A percentile compares a stretch with the other conserved stretches of the same genome.
phyloP scores from a whole-genome alignment of 2,888 invertebrate genomes.

The Caenorhabditis sp. region DNA sequence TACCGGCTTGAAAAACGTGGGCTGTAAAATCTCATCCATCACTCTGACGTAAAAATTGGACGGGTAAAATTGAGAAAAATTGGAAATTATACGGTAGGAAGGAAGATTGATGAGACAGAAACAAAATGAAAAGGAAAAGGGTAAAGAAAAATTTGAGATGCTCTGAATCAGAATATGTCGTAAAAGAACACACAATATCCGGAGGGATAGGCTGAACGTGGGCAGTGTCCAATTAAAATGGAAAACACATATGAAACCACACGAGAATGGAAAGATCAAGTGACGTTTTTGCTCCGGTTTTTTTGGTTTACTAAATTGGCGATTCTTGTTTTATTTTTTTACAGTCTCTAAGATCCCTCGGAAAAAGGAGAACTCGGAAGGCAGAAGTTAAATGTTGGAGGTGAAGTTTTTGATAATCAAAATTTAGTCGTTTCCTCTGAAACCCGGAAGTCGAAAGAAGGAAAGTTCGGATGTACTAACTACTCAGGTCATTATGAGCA shows the following conservation, averaged over 20 bases:
- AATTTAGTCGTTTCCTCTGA: too few relatives aligned
- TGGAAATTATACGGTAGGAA: background rate
- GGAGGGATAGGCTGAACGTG: conserved; percentile 20
- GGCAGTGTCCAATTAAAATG: conserved; percentile 28
- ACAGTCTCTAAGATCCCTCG: too few relatives aligned
- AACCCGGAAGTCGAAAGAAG: too few relatives aligned
- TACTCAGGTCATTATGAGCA: too few relatives aligned
- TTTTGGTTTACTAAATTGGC: background rate
- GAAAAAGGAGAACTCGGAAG: too few relatives aligned
- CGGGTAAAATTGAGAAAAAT: background rate
- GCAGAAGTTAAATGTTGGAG: too few relatives aligned
- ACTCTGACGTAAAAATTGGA: background rate
- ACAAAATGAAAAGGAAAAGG: background rate
- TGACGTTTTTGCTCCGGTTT: background rate
- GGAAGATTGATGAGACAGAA: conserved; percentile 16
- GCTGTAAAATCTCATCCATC: background rate
- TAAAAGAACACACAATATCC: background rate
- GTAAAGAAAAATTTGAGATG: background rate
- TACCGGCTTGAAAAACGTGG: background rate
- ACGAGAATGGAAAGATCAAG: background rate
- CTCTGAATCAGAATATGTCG: conserved; percentile 10
- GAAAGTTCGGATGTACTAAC: too few relatives aligned
- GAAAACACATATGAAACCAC: background rate
- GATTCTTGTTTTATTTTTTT: too few relatives aligned
- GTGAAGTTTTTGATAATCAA: too few relatives aligned